These are phyloP conservation scores for Lochmaea capreae DNA, from an alignment of 2,888 invertebrate species.

Conservation along the genomic window DNA sequence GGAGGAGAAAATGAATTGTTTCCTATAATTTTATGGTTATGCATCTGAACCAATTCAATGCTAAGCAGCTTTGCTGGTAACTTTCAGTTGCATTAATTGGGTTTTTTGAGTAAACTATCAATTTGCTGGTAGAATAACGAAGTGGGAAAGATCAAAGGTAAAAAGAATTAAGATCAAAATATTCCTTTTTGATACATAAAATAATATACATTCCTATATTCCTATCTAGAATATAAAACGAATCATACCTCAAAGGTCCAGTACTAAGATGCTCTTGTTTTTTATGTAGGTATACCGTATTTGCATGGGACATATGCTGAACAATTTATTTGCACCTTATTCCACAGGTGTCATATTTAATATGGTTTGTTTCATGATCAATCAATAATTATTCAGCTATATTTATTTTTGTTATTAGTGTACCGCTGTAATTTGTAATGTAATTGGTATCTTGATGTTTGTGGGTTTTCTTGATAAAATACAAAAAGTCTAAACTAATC, in stretches of 20 bases:
- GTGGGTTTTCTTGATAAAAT: constrained; percentile 7
- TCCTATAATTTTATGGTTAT: no score
- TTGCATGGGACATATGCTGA: background rate
- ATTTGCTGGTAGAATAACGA: no score
- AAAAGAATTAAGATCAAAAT: background rate
- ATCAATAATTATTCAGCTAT: constrained; percentile 1
- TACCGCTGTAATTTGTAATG: background rate
- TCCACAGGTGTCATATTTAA: background rate
- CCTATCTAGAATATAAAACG: background rate
- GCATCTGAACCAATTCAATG: no score
- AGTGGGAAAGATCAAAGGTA: background rate
- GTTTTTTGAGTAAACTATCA: no score
- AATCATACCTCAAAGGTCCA: background rate
- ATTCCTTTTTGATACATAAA: background rate
- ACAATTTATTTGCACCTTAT: background rate
- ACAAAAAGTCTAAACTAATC: constrained; percentile 1
- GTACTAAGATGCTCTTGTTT: background rate
- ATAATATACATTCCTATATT: background rate
- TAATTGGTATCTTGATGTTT: constrained; percentile 12
- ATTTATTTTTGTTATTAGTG: constrained; percentile 3
- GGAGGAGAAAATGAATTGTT: no score
- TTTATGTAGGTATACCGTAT: background rate
- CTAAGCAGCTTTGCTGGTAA: background rate
- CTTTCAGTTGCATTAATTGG: background rate
- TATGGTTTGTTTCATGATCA: constrained; percentile 5